Base-by-base conservation (phyloP, 2,888 invertebrate genomes). In the Orgyia antiqua region DNA sequence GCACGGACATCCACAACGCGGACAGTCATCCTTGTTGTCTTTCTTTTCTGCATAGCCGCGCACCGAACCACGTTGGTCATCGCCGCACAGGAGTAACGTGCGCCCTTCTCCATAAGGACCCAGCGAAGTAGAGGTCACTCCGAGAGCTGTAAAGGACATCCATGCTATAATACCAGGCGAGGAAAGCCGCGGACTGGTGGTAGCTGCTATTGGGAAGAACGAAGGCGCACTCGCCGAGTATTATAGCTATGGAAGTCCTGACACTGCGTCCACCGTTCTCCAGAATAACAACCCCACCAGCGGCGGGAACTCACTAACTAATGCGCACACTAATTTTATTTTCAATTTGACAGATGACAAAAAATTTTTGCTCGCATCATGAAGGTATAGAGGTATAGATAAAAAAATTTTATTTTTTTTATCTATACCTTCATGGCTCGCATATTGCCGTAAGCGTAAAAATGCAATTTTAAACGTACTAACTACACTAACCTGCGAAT, bases 81-180 rank as follows among this genome's bases (percentile, higher is more conserved):
- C 73, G 34, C 66, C 63, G 49, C 62, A 62, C 20, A 64, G 54
- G 24, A 58, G 48, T 23, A 46, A 37, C 18, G 53, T 58, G 32
- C 45, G 49, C 9, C 61, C 65, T 27, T 41, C 31, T 38, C 17
- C 15, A 9, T 31, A 29, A 29, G 39, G 47, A 39, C 57, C 57
- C 39, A 37, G 45, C 32, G 24, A 11, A 29, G 46, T 31, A 25
- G 23, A 10, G 4, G 36, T 38, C 36, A 47, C 48, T 39, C 30
- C 40, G 36, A 39, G 40, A 54, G 61, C 82, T 82, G 82, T 51
- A 80, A 82, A 75, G 65, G 68, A 78, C 71, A 71, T 63, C 76
- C 75, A 70, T 57, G 67, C 67, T 76, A 72, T 74, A 77, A 80
- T 76, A 80, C 80, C 71, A 53, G 64, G 63, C 67, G 52, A 63